Percentiles rank a stretch among this genome's conserved stretches.
Evolutionary conservation across 1,140 invertebrate genomes (phyloP).

Genomic region (Nomia melanderi): DNA sequence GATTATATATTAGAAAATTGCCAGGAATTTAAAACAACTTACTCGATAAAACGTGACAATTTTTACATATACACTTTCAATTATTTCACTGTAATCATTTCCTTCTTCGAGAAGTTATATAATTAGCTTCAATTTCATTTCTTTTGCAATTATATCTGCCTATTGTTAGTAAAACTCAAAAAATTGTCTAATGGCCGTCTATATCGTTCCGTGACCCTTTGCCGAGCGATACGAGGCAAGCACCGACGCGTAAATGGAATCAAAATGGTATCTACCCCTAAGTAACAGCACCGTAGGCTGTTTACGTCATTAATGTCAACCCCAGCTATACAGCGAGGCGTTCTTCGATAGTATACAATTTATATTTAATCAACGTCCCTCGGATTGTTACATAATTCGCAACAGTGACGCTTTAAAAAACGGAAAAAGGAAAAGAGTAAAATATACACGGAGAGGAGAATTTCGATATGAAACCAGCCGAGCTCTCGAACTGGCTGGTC

Average conservation of each 20-base stretch:
- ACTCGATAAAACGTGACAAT: too few relatives aligned
- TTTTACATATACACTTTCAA: too few relatives aligned
- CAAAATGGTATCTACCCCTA: conserved; percentile 38
- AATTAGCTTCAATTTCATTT: too few relatives aligned
- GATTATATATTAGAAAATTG: too few relatives aligned
- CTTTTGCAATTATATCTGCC: too few relatives aligned
- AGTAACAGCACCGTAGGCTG: conserved; percentile 23
- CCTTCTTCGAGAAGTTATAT: too few relatives aligned
- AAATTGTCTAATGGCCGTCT: neutral
- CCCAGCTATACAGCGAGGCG: conserved; percentile 11
- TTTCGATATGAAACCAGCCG: neutral
- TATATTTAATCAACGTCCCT: conserved; percentile 39
- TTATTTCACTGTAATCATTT: too few relatives aligned
- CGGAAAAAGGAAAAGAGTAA: neutral
- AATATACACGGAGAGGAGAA: neutral
- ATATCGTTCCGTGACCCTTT: conserved; percentile 4
- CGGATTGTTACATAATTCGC: conserved; percentile 17
- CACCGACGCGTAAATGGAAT: conserved; percentile 41
- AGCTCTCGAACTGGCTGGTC: neutral
- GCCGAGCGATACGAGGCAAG: conserved; percentile 4
- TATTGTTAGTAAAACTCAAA: neutral
- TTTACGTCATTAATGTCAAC: conserved; percentile 47
- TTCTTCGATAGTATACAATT: conserved; percentile 37
- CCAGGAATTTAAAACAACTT: too few relatives aligned
- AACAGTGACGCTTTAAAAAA: neutral